These are phyloP conservation scores for Peribatodes rhomboidaria DNA, from an alignment of 2,888 invertebrate genomes.

Conservation along the genomic window DNA sequence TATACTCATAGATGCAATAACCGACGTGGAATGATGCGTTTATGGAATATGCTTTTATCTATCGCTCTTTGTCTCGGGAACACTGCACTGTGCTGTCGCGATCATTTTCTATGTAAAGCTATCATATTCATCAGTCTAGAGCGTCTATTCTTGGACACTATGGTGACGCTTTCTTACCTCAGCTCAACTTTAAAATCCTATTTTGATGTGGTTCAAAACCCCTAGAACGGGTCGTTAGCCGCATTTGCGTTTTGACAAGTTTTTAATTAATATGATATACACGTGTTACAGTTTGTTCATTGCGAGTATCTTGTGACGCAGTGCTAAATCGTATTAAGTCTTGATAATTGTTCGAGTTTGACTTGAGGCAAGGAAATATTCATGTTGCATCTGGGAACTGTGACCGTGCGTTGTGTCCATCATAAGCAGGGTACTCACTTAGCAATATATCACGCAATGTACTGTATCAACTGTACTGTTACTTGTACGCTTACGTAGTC, in stretches of 20 bases:
- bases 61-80: conserved; percentile 36
- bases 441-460: too few species aligned
- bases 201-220: background rate
- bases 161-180: background rate
- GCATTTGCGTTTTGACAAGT: background rate
- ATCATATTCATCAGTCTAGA: background rate
- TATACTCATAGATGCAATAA: conserved; percentile 38
- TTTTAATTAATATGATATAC: background rate
- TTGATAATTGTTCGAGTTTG: too few species aligned
- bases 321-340: too few species aligned
- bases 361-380: background rate
- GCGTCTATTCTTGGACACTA: background rate
- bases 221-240: background rate
- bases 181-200: background rate
- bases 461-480: too few species aligned
- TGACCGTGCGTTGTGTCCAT: conserved; percentile 23
- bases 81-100: conserved; percentile 30
- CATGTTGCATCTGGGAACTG: conserved; percentile 20
- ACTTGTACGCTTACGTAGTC: too few species aligned
- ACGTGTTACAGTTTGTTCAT: background rate
- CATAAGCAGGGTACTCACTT: too few species aligned
- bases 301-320: too few species aligned
- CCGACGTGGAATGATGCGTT: conserved; percentile 32
- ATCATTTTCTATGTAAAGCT: conserved; percentile 17
- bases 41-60: conserved; percentile 41